Base-by-base conservation (phyloP, 2,113 vertebrate species). In the Calyptomena viridis region DNA sequence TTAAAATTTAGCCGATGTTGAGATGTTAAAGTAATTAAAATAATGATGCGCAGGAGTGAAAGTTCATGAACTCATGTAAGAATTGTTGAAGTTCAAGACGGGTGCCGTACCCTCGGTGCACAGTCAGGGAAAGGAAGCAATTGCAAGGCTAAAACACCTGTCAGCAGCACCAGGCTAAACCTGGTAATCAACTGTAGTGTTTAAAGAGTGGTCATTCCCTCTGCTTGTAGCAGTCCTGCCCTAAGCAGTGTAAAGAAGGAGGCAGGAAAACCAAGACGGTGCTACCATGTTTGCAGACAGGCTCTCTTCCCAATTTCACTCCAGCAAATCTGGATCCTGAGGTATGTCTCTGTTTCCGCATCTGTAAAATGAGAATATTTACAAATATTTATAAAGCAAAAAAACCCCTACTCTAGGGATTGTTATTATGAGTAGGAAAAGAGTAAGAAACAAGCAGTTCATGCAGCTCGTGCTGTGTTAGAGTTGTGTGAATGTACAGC, bases 181-280 rank as follows among this genome's bases (percentile, higher is more conserved):
- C 37, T 60, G 33, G 37, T 14, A 2, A 39, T 23, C 60, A 62
- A n/a, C 39, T 35, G 21, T 28, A 19, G 7, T 6, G 15, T 37
- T 18, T 5, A 3, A 40, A 46, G 31, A 30, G 33, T 1, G 6
- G 15, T 39, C 16, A 1, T 5, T 28, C 25, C 24, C 20, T 33
- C 23, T 64, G 73, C 75, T 67, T 25, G 44, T 20, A 77, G 72
- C 11, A 46, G 7, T 12, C 40, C n/a, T 44, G 22, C 3, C n/a
- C 42, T 16, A 8, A 20, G 27, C 6, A 28, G 25, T 0, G 24
- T 1, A 1, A 68, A 58, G n/a, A 7, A 64, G 13, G 44, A 79
- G 37, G 22, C 22, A 87, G n/a, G 27, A 68, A 71, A 37, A 42
- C 5, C 27, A 27, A 21, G 35, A 15, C 9, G 25, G 11, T 3